Evolutionary conservation across 2,888 invertebrate species (phyloP).

Genomic region (Hirtodrosophila trivittata): DNA sequence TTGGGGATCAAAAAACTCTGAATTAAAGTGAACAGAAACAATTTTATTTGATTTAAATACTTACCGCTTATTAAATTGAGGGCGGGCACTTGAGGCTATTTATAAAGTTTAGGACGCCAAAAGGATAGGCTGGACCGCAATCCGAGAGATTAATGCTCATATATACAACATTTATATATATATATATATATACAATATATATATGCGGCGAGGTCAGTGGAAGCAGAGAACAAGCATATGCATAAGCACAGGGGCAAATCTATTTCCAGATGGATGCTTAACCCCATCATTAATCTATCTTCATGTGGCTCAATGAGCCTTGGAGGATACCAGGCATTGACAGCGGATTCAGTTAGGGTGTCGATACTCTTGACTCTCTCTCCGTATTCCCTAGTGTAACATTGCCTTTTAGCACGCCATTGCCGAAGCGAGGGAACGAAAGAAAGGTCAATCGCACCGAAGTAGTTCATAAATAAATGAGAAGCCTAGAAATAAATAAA

Average conservation of each 20-base stretch:
- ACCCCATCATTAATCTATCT: constrained; percentile 70
- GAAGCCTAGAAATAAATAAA: constrained; percentile 61
- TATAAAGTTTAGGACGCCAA: constrained; percentile 38
- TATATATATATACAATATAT: neutral
- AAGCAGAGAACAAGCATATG: constrained; percentile 25
- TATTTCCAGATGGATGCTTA: constrained; percentile 48
- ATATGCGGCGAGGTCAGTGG: constrained; percentile 27
- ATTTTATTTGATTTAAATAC: constrained; percentile 40
- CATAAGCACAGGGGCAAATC: constrained; percentile 45
- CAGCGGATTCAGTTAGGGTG: constrained; percentile 16
- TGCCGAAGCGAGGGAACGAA: neutral
- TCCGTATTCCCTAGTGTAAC: constrained; percentile 44
- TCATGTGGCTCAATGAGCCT: constrained; percentile 34
- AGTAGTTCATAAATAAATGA: constrained; percentile 60
- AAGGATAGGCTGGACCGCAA: constrained; percentile 3
- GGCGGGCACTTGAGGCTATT: constrained; percentile 57
- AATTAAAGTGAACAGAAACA: constrained; percentile 36
- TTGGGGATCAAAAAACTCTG: constrained; percentile 29
- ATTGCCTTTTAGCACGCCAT: constrained; percentile 43
- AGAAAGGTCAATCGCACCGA: constrained; percentile 31
- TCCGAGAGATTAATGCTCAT: constrained; percentile 17
- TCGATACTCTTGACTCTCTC: neutral
- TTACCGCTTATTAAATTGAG: constrained; percentile 24
- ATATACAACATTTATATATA: neutral
- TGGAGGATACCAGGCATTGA: constrained; percentile 21